Evolutionary conservation across 1,140 invertebrate species (phyloP).

Genomic region (Euwallacea similis): DNA sequence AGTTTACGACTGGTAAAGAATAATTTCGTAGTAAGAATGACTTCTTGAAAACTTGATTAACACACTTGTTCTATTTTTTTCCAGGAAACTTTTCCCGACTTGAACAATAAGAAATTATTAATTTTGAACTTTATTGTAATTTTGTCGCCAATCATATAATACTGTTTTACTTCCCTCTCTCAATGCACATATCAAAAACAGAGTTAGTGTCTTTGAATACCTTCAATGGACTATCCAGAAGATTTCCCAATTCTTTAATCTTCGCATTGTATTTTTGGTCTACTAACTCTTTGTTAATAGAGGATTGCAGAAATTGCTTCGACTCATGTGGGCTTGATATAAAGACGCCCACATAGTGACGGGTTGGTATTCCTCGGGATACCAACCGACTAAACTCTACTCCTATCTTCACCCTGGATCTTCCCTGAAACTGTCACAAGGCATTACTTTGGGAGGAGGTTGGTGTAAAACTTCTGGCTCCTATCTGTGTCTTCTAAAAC

Average conservation of each 20-base stretch:
- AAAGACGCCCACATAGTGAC: neutral
- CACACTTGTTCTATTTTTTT: neutral
- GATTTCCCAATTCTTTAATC: neutral
- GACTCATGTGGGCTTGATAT: slow-evolving; percentile 11
- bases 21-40: neutral
- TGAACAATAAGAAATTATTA: no score
- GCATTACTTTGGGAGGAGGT: no score
- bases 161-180: neutral
- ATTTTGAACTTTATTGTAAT: no score
- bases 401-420: no score
- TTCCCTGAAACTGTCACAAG: no score
- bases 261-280: slow-evolving; percentile 9
- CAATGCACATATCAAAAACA: neutral
- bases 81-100: neutral
- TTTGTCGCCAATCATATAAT: neutral
- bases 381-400: neutral
- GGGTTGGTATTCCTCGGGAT: slow-evolving; percentile 8
- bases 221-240: slow-evolving; percentile 21
- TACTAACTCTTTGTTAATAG: slow-evolving; percentile 7
- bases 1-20: slow-evolving; percentile 9
- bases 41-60: slow-evolving; percentile 7
- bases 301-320: neutral
- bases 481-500: no score
- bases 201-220: slow-evolving; percentile 11
- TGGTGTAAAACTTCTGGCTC: no score